Evolutionary conservation across 2,888 invertebrate species (phyloP).

Genomic region (Gonocerus acuteangulatus): DNA sequence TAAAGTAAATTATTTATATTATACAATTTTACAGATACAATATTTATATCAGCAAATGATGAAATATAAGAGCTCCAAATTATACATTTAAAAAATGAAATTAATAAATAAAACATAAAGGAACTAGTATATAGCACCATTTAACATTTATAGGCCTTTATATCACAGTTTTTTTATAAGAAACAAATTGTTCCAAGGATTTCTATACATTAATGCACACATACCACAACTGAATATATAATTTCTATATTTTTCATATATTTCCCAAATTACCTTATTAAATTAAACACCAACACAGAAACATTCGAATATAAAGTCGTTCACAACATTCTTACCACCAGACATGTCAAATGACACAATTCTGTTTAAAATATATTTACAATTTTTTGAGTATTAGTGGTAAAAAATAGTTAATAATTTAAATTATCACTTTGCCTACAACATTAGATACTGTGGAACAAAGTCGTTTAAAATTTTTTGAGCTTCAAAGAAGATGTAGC

Average conservation of each 20-base stretch:
- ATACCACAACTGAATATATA: constrained; percentile 32
- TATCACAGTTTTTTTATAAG: constrained; percentile 21
- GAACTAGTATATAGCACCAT: constrained; percentile 20
- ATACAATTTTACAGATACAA: background rate
- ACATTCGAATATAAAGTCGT: constrained; percentile 25
- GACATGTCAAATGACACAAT: constrained; percentile 1
- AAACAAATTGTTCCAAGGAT: constrained; percentile 28
- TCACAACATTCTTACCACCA: constrained; percentile 19
- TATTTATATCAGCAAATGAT: constrained; percentile 15
- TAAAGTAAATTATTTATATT: constrained; percentile 2
- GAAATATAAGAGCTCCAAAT: constrained; percentile 9
- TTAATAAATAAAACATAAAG: background rate
- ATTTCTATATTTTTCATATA: constrained; percentile 24
- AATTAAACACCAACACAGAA: constrained; percentile 30
- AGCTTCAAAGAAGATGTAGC: constrained; percentile 15
- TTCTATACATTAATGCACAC: constrained; percentile 30
- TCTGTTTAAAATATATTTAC: constrained; percentile 24
- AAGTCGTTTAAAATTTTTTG: constrained; percentile 16
- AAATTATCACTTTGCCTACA: constrained; percentile 22
- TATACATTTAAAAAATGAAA: background rate
- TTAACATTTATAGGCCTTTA: constrained; percentile 16
- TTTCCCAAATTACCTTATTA: constrained; percentile 31
- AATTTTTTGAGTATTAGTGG: constrained; percentile 28
- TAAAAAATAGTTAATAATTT: constrained; percentile 31
- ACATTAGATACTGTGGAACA: constrained; percentile 22